phyloP scores from a whole-genome alignment of 2,113 vertebrate species.

The Excalfactoria chinensis region DNA sequence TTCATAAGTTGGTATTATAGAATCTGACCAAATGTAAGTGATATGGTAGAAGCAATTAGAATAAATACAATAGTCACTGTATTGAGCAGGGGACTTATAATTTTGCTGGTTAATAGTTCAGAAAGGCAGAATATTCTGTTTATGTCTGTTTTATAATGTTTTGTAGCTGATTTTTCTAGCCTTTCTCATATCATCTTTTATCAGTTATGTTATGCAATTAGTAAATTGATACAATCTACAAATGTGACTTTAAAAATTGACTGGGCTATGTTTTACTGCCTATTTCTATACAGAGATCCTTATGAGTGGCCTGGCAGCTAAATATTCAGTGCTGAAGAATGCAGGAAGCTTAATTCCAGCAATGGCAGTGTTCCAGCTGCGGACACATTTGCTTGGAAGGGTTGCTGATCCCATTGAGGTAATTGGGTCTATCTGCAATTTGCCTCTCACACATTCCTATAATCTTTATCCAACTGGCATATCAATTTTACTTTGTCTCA shows the following conservation, averaged over 20 bases:
- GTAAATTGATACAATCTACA: conserved; percentile 14
- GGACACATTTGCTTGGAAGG: conserved; percentile 56
- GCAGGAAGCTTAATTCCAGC: conserved; percentile 36
- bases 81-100: conserved; percentile 19
- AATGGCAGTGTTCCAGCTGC: neutral
- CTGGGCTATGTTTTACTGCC: neutral
- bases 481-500: neutral
- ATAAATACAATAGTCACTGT: conserved; percentile 30
- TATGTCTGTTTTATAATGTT: conserved; percentile 26
- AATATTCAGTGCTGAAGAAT: conserved; percentile 60
- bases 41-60: neutral
- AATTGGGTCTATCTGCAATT: neutral
- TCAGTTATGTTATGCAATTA: conserved; percentile 4
- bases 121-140: conserved; percentile 37
- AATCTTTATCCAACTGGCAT: neutral
- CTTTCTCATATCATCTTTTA: neutral
- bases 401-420: conserved; percentile 60
- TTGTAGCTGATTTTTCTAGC: conserved; percentile 43
- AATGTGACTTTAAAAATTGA: conserved; percentile 35
- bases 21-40: conserved; percentile 12
- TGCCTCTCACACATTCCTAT: neutral
- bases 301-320: conserved; percentile 53
- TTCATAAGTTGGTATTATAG: conserved; percentile 12
- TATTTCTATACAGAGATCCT: conserved; percentile 39
- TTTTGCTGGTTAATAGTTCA: conserved; percentile 21